phyloP scores from a whole-genome alignment of 1,140 invertebrate species.

The Drosophila jambulina region DNA sequence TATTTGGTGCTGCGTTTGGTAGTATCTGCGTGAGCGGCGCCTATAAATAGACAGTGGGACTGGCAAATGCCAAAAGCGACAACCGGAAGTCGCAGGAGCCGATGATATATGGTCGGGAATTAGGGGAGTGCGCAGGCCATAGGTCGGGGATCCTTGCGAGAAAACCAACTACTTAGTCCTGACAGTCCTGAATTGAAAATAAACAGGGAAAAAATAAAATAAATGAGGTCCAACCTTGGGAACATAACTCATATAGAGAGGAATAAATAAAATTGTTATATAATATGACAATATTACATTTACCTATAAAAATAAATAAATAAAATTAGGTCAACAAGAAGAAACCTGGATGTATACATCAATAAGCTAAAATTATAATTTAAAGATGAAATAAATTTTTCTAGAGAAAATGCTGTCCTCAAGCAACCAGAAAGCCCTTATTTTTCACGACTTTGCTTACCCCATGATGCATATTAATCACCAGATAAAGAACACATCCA shows the following conservation, averaged over 20 bases:
- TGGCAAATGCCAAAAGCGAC: slow-evolving; percentile 53
- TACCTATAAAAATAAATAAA: too few relatives aligned
- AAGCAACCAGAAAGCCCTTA: neutral
- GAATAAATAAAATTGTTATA: neutral
- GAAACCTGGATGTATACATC: neutral
- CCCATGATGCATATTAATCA: slow-evolving; percentile 27
- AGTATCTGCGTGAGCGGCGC: slow-evolving; percentile 43
- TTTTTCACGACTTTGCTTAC: slow-evolving; percentile 3
- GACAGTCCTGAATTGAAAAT: slow-evolving; percentile 24
- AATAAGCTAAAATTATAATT: neutral
- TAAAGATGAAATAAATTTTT: neutral
- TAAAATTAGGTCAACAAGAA: too few relatives aligned
- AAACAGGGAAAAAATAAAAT: slow-evolving; percentile 28
- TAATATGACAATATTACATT: neutral
- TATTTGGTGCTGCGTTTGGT: neutral
- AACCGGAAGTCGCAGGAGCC: slow-evolving; percentile 66
- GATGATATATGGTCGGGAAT: slow-evolving; percentile 55
- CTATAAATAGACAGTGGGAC: slow-evolving; percentile 71
- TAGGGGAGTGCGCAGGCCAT: slow-evolving; percentile 7
- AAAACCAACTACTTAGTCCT: slow-evolving; percentile 27
- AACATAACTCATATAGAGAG: slow-evolving; percentile 11
- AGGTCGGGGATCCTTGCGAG: neutral
- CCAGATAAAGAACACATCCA: slow-evolving; percentile 22
- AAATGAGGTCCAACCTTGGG: slow-evolving; percentile 24
- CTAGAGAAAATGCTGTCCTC: neutral